A percentile compares a stretch with the other conserved stretches of the same genome.
These are phyloP conservation scores for Hylaeus volcanicus DNA, from an alignment of 1,140 invertebrate genomes.

Conservation along the genomic window DNA sequence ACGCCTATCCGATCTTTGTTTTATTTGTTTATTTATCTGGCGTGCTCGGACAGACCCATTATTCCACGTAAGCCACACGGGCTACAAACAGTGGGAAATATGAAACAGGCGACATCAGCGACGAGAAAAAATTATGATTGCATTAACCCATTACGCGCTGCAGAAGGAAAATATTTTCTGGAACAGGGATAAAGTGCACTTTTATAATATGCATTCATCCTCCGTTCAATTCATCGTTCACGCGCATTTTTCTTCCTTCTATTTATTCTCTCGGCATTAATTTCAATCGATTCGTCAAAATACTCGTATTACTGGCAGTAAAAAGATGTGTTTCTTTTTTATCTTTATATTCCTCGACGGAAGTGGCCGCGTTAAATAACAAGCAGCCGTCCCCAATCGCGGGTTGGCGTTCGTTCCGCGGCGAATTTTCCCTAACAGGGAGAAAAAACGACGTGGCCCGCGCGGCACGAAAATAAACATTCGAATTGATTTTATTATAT, in stretches of 20 bases:
- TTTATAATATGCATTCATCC: too few species aligned
- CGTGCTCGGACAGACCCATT: background rate
- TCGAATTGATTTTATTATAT: slow-evolving; percentile 66
- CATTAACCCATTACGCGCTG: too few species aligned
- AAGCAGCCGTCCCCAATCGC: slow-evolving; percentile 14
- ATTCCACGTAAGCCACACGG: background rate
- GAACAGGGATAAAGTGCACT: too few species aligned
- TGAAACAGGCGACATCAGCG: too few species aligned
- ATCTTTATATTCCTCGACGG: background rate
- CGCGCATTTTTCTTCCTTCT: background rate
- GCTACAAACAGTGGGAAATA: too few species aligned
- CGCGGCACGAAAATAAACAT: slow-evolving; percentile 61
- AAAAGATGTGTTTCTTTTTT: background rate
- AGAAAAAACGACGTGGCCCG: slow-evolving; percentile 14
- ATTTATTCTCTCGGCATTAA: slow-evolving; percentile 14
- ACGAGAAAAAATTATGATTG: too few species aligned
- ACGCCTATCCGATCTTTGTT: background rate
- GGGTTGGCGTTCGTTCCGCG: background rate
- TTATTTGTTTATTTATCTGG: background rate
- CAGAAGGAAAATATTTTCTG: background rate
- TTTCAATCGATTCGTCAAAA: slow-evolving; percentile 24
- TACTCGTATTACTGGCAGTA: slow-evolving; percentile 6
- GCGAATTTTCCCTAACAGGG: slow-evolving; percentile 46
- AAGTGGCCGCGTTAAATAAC: slow-evolving; percentile 14
- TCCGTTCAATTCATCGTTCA: background rate